Evolutionary conservation across 2,797 vertebrate genomes (phyloP), one percentile per base, ranked within the genome.

Genomic region (Sandelia bainsii): DNA sequence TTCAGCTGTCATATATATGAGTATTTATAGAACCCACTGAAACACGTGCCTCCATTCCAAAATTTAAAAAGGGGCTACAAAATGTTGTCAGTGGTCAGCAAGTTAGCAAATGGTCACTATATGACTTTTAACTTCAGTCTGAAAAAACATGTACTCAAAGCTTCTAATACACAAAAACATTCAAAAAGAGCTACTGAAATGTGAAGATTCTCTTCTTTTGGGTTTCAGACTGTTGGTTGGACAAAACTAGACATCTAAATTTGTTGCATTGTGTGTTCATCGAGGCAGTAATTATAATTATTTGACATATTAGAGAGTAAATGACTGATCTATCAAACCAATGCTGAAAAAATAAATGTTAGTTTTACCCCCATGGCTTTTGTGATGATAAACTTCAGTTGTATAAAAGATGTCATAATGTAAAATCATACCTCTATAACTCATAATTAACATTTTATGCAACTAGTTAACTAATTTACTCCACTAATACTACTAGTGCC

Each of bases 21-120:
- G 88, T 94, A 95, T 92, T 93, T 91, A 91, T 93, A 94, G 89
- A 71, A 58, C 62, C 75, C 58, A 62, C 52, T 39, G 25, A 79
- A 82, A 86, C 75, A 92, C 72, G 74, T 91, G 85, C 76, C 69
- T 59, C 69, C 88, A 75, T 72, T 84, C 79, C 75, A 78, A 59
- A 76, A 75, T 57, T 22, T 72, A 78, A 71, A 83, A 79, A 54
- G 14, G 25, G 58, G 37, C 51, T 56, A 27, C 76, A 53, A 84
- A 72, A 72, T 61, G 66, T 60, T 65, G 72, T 69, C 58, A 77
- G 66, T 60, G 63, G 72, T 69, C 58, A 77, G 75, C 73, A 79
- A 64, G 2, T 8, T 46, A n/a, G 19, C 8, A 6, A 7, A 79
- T 75, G 66, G 57, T 73, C 62, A 51, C 62, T 49, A 45, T 49